These are phyloP conservation scores for Nycteola revayana DNA, from an alignment of 2,888 invertebrate species.

Conservation along the genomic window DNA sequence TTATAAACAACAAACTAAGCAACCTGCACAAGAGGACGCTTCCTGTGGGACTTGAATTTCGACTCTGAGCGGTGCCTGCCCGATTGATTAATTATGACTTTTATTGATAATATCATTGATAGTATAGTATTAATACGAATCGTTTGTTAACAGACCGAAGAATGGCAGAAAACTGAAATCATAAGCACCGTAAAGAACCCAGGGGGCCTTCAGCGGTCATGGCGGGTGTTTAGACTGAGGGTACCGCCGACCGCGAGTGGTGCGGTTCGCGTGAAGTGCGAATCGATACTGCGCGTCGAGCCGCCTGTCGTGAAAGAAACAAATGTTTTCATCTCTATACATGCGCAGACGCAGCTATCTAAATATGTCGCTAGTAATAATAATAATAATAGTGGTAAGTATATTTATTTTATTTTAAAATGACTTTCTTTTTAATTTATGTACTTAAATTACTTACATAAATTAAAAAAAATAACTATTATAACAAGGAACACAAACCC, in stretches of 20 bases:
- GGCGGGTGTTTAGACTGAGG: conserved; percentile 59
- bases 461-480: too few species aligned
- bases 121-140: too few species aligned
- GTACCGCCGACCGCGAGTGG: conserved; percentile 65
- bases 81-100: too few species aligned
- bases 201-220: conserved; percentile 67
- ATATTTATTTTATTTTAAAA: too few species aligned
- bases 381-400: conserved; percentile 63
- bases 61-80: too few species aligned
- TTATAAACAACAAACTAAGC: too few species aligned
- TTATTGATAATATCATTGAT: too few species aligned
- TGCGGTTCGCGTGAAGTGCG: conserved; percentile 64
- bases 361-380: conserved; percentile 70
- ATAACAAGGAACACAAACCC: too few species aligned
- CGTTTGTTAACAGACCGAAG: conserved; percentile 55
- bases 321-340: conserved; percentile 58
- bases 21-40: too few species aligned
- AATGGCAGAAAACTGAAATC: conserved; percentile 67
- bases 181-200: conserved; percentile 45
- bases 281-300: conserved; percentile 60
- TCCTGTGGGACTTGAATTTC: too few species aligned
- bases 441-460: too few species aligned
- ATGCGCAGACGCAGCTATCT: conserved; percentile 67
- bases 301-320: conserved; percentile 65
- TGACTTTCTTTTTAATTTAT: too few species aligned